Conservation (phyloP, 2,797 vertebrate species). For the Ctenosaura bakeri region DNA sequence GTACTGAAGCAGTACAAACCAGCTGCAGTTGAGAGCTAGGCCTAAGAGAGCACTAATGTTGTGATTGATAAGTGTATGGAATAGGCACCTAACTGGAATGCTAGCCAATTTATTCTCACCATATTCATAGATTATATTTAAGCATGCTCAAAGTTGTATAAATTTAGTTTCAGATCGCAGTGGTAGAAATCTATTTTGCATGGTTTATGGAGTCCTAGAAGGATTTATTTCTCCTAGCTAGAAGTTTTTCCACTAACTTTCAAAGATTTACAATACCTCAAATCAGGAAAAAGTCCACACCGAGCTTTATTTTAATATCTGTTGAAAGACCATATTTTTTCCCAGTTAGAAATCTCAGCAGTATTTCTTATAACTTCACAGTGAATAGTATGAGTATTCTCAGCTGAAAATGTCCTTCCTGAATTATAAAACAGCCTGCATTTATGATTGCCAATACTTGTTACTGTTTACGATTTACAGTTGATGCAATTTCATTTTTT, state of each 20-base stretch:
- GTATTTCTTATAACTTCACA: slow-evolving; percentile 29
- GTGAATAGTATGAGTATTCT: not conserved
- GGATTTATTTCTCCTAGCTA: slow-evolving; percentile 72
- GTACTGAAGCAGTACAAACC: not conserved
- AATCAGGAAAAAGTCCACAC: slow-evolving; percentile 60
- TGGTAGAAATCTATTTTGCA: slow-evolving; percentile 65
- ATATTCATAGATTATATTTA: slow-evolving; percentile 66
- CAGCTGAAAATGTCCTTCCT: not conserved
- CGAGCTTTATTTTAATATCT: slow-evolving; percentile 73
- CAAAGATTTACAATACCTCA: slow-evolving; percentile 70
- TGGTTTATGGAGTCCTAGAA: slow-evolving; percentile 74
- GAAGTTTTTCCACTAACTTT: slow-evolving; percentile 62
- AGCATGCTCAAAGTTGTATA: slow-evolving; percentile 68
- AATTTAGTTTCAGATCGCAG: slow-evolving; percentile 64
- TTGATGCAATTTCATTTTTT: not conserved
- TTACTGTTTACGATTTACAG: not conserved
- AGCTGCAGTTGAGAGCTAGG: not conserved
- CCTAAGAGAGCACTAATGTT: not conserved
- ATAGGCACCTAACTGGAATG: not conserved
- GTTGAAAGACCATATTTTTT: slow-evolving; percentile 66
- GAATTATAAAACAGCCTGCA: slow-evolving; percentile 3
- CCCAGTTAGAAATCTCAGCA: slow-evolving; percentile 54
- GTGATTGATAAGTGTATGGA: not conserved
- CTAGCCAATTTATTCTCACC: slow-evolving; percentile 34
- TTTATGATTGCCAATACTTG: not conserved